A percentile compares a stretch with the other conserved stretches of the same genome.
These are phyloP conservation scores for Zaprionus vittiger DNA, from an alignment of 1,140 invertebrate genomes.

Conservation along the genomic window DNA sequence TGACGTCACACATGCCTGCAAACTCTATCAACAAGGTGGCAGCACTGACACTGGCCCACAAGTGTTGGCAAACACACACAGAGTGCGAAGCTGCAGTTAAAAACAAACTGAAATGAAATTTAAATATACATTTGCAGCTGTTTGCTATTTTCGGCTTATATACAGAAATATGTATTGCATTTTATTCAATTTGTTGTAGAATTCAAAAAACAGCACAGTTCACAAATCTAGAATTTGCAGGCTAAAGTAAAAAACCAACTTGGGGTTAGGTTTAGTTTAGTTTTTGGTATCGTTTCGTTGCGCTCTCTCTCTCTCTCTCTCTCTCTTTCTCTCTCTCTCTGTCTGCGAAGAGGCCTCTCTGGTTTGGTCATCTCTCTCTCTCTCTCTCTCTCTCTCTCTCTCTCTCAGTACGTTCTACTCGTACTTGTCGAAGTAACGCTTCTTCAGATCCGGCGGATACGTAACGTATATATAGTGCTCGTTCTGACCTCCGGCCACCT, in stretches of 20 bases:
- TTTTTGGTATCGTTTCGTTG: conserved; percentile 34
- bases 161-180: conserved; percentile 74
- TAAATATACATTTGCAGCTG: neutral
- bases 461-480: conserved; percentile 94
- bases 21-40: neutral
- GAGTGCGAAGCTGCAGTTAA: neutral
- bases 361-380: conserved; percentile 12
- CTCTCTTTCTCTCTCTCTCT: conserved; percentile 19
- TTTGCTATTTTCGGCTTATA: conserved; percentile 37
- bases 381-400: neutral
- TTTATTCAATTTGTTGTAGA: conserved; percentile 63
- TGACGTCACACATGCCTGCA: neutral
- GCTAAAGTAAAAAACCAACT: conserved; percentile 61
- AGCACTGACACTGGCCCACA: neutral
- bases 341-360: conserved; percentile 5
- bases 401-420: conserved; percentile 56
- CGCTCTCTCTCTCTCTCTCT: conserved; percentile 16
- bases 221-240: conserved; percentile 81
- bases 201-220: conserved; percentile 81
- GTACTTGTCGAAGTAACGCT: conserved; percentile 92
- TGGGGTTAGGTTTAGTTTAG: conserved; percentile 23
- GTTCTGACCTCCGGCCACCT: conserved; percentile 84
- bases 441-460: conserved; percentile 93
- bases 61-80: neutral
- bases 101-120: neutral